phyloP scores from a whole-genome alignment of 2,113 vertebrate species.

The Hemicordylus capensis region DNA sequence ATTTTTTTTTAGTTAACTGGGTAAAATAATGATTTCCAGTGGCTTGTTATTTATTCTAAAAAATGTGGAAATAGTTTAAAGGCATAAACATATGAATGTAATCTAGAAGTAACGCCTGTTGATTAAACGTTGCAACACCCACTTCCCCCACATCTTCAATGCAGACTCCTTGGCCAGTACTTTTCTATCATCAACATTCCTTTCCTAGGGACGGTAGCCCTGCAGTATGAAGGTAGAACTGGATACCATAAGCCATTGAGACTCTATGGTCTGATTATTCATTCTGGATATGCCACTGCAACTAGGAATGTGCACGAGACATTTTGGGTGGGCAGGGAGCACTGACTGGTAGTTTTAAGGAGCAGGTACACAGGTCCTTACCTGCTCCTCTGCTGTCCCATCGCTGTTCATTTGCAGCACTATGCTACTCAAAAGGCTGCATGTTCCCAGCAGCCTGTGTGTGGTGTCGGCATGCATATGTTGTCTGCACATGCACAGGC shows the following conservation, averaged over 20 bases:
- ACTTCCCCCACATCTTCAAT: neutral
- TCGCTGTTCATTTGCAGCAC: too few relatives aligned
- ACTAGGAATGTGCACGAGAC: too few relatives aligned
- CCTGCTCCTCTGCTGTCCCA: too few relatives aligned
- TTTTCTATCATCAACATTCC: neutral
- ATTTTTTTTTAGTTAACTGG: neutral
- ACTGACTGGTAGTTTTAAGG: too few relatives aligned
- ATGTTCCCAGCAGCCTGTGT: too few relatives aligned
- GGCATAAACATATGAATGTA: neutral
- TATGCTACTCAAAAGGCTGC: too few relatives aligned
- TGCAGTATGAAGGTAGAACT: neutral
- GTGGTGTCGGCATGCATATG: too few relatives aligned
- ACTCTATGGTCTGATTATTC: neutral
- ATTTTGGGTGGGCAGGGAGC: too few relatives aligned
- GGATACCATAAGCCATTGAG: neutral
- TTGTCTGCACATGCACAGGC: too few relatives aligned
- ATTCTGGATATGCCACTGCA: neutral
- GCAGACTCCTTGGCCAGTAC: neutral
- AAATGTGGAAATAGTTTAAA: neutral
- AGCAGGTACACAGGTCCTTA: too few relatives aligned
- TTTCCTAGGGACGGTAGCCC: neutral
- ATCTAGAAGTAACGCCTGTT: neutral
- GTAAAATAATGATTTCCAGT: conserved; percentile 1
- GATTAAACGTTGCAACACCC: neutral
- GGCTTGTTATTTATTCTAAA: neutral